These are phyloP conservation scores for Nannoperca australis DNA, from an alignment of 2,797 vertebrate species.

Conservation along the genomic window DNA sequence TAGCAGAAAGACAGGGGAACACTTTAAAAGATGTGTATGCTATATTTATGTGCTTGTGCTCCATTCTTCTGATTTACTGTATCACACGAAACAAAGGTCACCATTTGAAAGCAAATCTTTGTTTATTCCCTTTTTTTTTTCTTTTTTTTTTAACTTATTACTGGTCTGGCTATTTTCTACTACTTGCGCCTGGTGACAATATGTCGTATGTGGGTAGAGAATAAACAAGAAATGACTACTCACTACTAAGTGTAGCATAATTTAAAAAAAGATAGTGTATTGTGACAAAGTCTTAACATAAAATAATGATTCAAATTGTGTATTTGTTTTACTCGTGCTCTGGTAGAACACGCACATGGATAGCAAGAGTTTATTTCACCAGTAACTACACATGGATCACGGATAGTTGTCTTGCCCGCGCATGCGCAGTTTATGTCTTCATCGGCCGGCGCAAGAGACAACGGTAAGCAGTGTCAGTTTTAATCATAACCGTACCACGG, in stretches of 20 bases:
- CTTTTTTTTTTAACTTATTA: neutral
- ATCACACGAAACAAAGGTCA: slow-evolving; percentile 59
- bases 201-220: neutral
- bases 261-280: neutral
- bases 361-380: neutral
- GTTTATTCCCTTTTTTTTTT: neutral
- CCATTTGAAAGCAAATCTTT: slow-evolving; percentile 31
- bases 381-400: neutral
- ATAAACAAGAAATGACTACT: neutral
- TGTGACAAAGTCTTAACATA: neutral
- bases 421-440: slow-evolving; percentile 66
- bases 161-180: neutral
- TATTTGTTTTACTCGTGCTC: neutral
- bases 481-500: neutral
- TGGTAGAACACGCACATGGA: neutral
- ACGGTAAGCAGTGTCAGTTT: slow-evolving; percentile 69
- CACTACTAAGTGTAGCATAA: no score
- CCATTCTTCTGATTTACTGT: slow-evolving; percentile 17
- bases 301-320: neutral
- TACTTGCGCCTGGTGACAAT: neutral
- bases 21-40: neutral
- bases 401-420: neutral
- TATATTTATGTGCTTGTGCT: slow-evolving; percentile 21
- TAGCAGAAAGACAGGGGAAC: neutral
- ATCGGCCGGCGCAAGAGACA: slow-evolving; percentile 70